Evolutionary conservation across 2,797 vertebrate genomes (phyloP).

Genomic region (Eupleurogrammus muticus): DNA sequence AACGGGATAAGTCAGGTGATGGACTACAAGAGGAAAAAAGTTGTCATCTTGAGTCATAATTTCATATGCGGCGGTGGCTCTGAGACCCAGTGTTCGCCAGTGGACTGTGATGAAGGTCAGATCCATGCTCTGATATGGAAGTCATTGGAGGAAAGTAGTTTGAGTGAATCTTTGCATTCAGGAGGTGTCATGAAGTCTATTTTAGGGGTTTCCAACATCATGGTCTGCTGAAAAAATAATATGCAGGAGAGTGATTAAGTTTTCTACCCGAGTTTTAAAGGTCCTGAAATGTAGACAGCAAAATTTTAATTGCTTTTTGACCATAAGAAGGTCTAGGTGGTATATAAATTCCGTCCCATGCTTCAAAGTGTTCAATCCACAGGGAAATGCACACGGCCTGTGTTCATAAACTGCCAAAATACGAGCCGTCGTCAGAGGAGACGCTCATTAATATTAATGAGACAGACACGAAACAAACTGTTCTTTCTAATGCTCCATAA

Average conservation of each 20-base stretch:
- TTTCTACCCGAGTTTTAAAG: background rate
- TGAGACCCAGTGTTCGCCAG: constrained; percentile 2
- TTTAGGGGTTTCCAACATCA: background rate
- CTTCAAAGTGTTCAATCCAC: too few species aligned
- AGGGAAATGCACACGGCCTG: too few species aligned
- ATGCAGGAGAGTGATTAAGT: background rate
- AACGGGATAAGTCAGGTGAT: constrained; percentile 21
- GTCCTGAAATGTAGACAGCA: too few species aligned
- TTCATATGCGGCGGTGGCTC: constrained; percentile 8
- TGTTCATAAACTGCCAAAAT: too few species aligned
- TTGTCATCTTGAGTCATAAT: background rate
- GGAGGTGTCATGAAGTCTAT: background rate
- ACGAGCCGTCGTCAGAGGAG: too few species aligned
- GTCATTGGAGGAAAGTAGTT: background rate
- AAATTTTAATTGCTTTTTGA: too few species aligned
- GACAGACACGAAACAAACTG: too few species aligned
- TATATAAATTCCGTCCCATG: too few species aligned
- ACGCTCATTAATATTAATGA: too few species aligned
- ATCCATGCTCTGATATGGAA: background rate
- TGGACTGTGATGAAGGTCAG: constrained; percentile 27
- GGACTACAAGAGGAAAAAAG: constrained; percentile 12
- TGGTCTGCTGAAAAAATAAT: background rate
- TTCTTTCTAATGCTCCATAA: too few species aligned
- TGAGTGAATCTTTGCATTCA: background rate
- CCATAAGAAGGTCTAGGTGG: too few species aligned